Conservation (phyloP, 1,140 invertebrate species). For the Lepidotrigona ventralis region DNA sequence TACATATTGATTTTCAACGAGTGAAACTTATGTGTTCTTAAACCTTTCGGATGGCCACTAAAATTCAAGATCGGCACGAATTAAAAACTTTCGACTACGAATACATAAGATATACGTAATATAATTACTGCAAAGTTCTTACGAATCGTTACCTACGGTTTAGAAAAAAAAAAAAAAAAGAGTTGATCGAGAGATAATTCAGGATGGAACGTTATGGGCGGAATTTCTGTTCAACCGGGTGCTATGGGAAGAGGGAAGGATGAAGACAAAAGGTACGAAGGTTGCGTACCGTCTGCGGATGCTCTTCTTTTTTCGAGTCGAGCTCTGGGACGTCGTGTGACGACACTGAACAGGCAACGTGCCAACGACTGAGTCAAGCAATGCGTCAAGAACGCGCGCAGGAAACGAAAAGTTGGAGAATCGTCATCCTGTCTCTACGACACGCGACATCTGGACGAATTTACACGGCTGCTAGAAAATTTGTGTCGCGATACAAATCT, state of each 20-base stretch:
- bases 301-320: slow-evolving; percentile 38
- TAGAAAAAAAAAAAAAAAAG: neutral
- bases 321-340: slow-evolving; percentile 38
- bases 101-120: neutral
- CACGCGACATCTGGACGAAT: slow-evolving; percentile 14
- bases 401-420: slow-evolving; percentile 41
- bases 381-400: slow-evolving; percentile 46
- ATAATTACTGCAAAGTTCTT: neutral
- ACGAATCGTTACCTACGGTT: neutral
- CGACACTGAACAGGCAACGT: slow-evolving; percentile 50
- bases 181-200: neutral
- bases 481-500: neutral
- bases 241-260: neutral
- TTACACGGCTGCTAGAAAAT: neutral
- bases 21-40: too few relatives aligned
- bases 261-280: neutral
- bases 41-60: neutral
- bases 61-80: neutral
- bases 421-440: slow-evolving; percentile 31
- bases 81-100: neutral
- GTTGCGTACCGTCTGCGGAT: slow-evolving; percentile 25
- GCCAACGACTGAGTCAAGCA: slow-evolving; percentile 53
- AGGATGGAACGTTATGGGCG: neutral
- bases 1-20: too few relatives aligned
- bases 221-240: neutral